Evolutionary conservation across 23 tunicate species (phyloP), one percentile per base, ranked within the genome.

Genomic region (Ciona savignyi): DNA sequence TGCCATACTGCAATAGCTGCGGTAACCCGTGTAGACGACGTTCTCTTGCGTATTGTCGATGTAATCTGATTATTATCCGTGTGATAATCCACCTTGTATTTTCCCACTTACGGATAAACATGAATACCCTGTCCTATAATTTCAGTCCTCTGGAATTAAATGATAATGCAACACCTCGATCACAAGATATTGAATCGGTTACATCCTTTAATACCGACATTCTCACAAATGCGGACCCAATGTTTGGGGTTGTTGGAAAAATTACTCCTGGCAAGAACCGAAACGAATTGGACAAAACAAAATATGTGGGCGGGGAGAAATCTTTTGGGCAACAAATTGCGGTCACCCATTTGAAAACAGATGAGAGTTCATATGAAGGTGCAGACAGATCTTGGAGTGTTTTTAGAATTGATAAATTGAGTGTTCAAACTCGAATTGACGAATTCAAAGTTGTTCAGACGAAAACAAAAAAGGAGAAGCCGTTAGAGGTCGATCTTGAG

Each of bases 401-500:
- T 6, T 42, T 42, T 42, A 9, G 56, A 15, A 15, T 42, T 42
- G 56, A 42, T 42, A 42, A 42, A 42, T 6, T 42, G 56, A 42
- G 56, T 15, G 56, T 42, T 42, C 56, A 15, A 42, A 42, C 56
- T 42, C 9, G 56, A 42, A 42, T 42, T 15, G 56, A 42, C 56
- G 11, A 42, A 42, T 9, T 42, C 9, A 9, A 15, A 42, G 56
- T 42, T 42, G 56, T 42, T 6, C 56, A 42, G 56, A 42, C 56
- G 56, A 9, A 15, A 15, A 42, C 56, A 15, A 42, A 42, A 42
- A 42, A 42, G 15, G 56, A 42, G 56, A 42, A 42, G 15, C 56
- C 56, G 56, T 42, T 42, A 42, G 56, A 42, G 56, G 56, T 42
- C 56, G 56, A 42, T 15, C 56, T 42, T 42, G 56, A 42, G 56